phyloP scores from a whole-genome alignment of 2,888 invertebrate species.

The Ommatoiulus sabulosus region DNA sequence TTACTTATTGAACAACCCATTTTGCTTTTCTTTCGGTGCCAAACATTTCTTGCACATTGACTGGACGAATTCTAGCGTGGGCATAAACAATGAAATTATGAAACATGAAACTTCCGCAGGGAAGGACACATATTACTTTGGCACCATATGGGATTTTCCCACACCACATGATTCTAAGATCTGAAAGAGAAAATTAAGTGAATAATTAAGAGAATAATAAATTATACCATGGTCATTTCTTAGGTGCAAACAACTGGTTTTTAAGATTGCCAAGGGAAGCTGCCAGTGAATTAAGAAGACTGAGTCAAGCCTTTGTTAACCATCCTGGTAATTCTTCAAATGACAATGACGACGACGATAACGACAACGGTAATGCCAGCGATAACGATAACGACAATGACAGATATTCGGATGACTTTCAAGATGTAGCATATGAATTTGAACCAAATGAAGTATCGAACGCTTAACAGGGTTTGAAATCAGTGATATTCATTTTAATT shows the following conservation, averaged over 20 bases:
- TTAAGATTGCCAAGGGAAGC: neutral
- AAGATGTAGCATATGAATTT: neutral
- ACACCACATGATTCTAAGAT: too few relatives aligned
- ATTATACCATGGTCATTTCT: neutral
- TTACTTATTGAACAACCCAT: too few relatives aligned
- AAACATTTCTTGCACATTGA: too few relatives aligned
- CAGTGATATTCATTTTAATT: neutral
- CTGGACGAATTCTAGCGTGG: too few relatives aligned
- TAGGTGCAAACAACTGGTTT: neutral
- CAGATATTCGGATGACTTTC: neutral
- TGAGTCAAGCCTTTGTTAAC: neutral
- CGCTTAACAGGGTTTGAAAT: neutral
- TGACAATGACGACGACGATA: too few relatives aligned
- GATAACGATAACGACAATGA: neutral
- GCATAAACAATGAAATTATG: too few relatives aligned
- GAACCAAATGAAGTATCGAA: neutral
- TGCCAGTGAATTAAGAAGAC: neutral
- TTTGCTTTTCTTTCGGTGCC: too few relatives aligned
- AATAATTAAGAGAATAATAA: too few relatives aligned
- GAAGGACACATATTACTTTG: too few relatives aligned
- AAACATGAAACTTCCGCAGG: too few relatives aligned
- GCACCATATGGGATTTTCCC: too few relatives aligned
- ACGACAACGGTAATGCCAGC: neutral
- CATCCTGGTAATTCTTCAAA: neutral
- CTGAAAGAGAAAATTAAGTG: too few relatives aligned